phyloP scores from a whole-genome alignment of 2,888 invertebrate genomes.

The Drosophila nr. fundita region DNA sequence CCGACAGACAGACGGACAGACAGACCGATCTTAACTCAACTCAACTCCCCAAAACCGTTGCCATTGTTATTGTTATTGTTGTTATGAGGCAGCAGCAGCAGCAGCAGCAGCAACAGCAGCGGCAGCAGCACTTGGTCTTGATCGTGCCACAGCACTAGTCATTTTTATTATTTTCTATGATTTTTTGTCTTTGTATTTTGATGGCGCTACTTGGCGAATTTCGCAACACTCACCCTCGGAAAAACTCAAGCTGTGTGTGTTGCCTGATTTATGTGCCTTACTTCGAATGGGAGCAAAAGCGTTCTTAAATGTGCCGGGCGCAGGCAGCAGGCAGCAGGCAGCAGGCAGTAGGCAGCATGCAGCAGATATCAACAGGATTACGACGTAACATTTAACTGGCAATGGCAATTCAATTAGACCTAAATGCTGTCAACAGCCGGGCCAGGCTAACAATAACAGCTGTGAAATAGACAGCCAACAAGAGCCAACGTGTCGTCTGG shows the following conservation, averaged over 20 bases:
- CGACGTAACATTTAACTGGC: slow-evolving; percentile 50
- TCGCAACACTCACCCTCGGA: slow-evolving; percentile 61
- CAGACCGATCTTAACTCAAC: slow-evolving; percentile 57
- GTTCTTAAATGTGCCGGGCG: slow-evolving; percentile 46
- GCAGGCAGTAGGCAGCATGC: not conserved
- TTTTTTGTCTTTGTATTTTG: slow-evolving; percentile 33
- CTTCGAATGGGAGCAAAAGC: slow-evolving; percentile 66
- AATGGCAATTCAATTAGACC: slow-evolving; percentile 75
- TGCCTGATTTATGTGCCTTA: slow-evolving; percentile 65
- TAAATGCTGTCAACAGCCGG: slow-evolving; percentile 76
- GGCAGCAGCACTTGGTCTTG: slow-evolving; percentile 68
- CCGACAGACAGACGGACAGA: not conserved
- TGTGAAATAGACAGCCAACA: slow-evolving; percentile 32
- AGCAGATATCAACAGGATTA: slow-evolving; percentile 58
- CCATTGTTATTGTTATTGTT: slow-evolving; percentile 69
- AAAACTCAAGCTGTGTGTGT: slow-evolving; percentile 53
- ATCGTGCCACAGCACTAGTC: slow-evolving; percentile 76
- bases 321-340: not conserved
- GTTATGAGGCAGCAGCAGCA: slow-evolving; percentile 34
- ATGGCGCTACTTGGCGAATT: slow-evolving; percentile 65
- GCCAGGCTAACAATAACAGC: slow-evolving; percentile 48
- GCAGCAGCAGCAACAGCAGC: slow-evolving; percentile 30
- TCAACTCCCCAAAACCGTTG: slow-evolving; percentile 35
- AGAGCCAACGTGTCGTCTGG: slow-evolving; percentile 70
- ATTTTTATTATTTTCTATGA: slow-evolving; percentile 67